These are phyloP conservation scores for Pandemis heparana DNA, from an alignment of 2,888 invertebrate species.

Conservation along the genomic window DNA sequence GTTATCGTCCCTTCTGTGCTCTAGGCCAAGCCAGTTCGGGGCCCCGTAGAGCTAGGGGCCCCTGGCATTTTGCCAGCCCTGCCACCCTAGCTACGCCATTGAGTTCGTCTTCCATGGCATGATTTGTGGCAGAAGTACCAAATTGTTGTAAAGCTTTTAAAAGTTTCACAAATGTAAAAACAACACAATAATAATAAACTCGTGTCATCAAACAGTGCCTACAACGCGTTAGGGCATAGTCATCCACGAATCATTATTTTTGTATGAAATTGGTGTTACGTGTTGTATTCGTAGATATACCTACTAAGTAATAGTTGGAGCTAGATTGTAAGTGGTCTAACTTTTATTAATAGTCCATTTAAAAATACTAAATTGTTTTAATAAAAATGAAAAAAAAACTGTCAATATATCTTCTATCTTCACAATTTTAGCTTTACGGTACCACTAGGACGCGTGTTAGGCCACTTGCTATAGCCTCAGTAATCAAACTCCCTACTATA, in stretches of 20 bases:
- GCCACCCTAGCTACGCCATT: too few relatives aligned
- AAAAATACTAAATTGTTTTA: neutral
- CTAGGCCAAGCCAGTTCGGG: too few relatives aligned
- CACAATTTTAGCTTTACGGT: neutral
- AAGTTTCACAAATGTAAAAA: neutral
- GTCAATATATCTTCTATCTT: neutral
- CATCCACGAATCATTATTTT: constrained; percentile 38
- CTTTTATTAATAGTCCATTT: neutral
- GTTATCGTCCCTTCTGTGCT: too few relatives aligned
- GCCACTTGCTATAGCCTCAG: neutral
- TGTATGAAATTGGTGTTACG: constrained; percentile 37
- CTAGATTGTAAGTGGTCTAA: neutral
- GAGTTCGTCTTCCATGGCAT: too few relatives aligned
- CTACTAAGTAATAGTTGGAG: neutral
- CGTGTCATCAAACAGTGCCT: constrained; percentile 13
- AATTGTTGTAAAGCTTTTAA: neutral
- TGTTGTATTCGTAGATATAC: constrained; percentile 24
- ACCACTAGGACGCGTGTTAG: neutral
- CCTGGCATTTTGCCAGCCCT: too few relatives aligned
- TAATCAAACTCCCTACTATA: neutral
- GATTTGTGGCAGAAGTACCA: too few relatives aligned
- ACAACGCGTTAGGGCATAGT: neutral
- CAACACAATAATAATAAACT: neutral
- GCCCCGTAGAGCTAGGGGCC: too few relatives aligned
- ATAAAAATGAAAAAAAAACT: neutral